These are phyloP conservation scores for Tylochromis polylepis DNA, from an alignment of 2,113 vertebrate species.

Conservation along the genomic window DNA sequence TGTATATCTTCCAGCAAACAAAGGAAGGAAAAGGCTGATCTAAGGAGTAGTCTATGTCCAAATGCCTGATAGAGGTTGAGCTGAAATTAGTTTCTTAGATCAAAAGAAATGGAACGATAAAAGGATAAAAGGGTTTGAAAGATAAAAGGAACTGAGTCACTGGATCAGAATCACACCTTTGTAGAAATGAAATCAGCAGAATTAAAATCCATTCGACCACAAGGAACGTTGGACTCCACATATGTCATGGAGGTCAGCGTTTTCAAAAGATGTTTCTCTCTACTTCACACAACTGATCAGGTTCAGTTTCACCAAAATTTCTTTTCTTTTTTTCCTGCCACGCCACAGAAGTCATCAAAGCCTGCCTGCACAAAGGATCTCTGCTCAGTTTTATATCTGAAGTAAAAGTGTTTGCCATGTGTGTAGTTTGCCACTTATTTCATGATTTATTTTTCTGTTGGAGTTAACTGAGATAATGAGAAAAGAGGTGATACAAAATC, in stretches of 20 bases:
- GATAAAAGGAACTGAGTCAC: constrained; percentile 54
- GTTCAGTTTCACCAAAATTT: background rate
- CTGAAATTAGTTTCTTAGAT: constrained; percentile 60
- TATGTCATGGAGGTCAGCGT: constrained; percentile 15
- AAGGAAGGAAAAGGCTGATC: constrained; percentile 22
- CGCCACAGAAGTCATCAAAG: background rate
- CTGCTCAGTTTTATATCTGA: background rate
- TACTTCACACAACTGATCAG: background rate
- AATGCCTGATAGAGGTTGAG: constrained; percentile 26
- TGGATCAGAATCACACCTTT: constrained; percentile 25
- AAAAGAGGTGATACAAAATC: background rate
- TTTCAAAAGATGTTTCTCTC: background rate
- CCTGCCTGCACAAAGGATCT: background rate
- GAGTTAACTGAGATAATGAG: background rate
- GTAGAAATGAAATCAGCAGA: constrained; percentile 31
- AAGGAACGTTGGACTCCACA: background rate
- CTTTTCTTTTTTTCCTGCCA: background rate
- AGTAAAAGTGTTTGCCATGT: background rate
- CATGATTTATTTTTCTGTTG: background rate
- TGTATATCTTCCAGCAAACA: constrained; percentile 23
- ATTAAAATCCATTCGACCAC: constrained; percentile 28
- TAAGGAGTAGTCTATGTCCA: constrained; percentile 15
- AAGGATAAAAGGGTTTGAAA: constrained; percentile 38
- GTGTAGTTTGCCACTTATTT: background rate
- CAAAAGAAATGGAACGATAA: constrained; percentile 55